These are phyloP conservation scores for Chymomyza procnemis DNA, from an alignment of 2,888 invertebrate genomes.

Conservation along the genomic window DNA sequence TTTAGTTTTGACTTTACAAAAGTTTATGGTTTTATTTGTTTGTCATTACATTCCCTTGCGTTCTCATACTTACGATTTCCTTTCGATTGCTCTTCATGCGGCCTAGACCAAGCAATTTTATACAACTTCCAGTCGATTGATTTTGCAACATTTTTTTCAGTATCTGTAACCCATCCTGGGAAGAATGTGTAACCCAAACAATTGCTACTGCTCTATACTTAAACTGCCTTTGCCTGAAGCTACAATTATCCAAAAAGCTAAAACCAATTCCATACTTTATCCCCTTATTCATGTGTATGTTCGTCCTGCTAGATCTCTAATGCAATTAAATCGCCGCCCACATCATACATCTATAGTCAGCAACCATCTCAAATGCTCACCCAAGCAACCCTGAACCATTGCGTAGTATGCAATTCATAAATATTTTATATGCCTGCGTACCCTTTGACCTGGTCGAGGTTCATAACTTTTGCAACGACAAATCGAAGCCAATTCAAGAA, in stretches of 20 bases:
- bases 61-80: background rate
- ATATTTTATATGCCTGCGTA: slow-evolving; percentile 65
- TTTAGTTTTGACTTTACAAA: background rate
- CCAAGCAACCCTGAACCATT: slow-evolving; percentile 9
- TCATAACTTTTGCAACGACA: slow-evolving; percentile 28
- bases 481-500: slow-evolving; percentile 12
- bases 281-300: background rate
- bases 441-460: slow-evolving; percentile 37
- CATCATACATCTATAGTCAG: background rate
- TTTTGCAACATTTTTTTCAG: slow-evolving; percentile 62
- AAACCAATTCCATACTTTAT: background rate
- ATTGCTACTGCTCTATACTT: background rate
- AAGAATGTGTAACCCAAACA: background rate
- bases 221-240: slow-evolving; percentile 63
- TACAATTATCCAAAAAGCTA: slow-evolving; percentile 60
- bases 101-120: slow-evolving; percentile 63
- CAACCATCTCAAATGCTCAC: background rate
- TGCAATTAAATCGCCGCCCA: slow-evolving; percentile 58
- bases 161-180: background rate
- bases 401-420: slow-evolving; percentile 61
- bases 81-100: slow-evolving; percentile 48
- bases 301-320: slow-evolving; percentile 29
- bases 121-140: slow-evolving; percentile 72
- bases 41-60: too few species aligned
- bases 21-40: background rate